A percentile compares a stretch with the other conserved stretches of the same genome.
These are phyloP conservation scores for Drosophila vallismaia DNA, from an alignment of 2,888 invertebrate genomes.

Conservation along the genomic window DNA sequence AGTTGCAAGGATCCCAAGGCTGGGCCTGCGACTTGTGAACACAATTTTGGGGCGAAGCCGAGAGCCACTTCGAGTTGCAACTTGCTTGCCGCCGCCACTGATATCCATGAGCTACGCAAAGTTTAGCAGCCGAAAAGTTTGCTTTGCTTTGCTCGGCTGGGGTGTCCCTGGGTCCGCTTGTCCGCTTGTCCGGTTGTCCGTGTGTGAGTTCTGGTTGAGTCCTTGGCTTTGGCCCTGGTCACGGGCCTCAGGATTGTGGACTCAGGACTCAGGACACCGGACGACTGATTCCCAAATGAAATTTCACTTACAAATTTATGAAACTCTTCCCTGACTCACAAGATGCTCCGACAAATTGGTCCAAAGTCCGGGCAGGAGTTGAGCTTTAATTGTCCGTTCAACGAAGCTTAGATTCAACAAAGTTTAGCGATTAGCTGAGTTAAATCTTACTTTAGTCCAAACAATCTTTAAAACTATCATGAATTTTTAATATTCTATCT, in stretches of 20 bases:
- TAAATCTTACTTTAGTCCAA: neutral
- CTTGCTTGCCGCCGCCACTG: conserved; percentile 68
- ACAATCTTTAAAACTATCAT: neutral
- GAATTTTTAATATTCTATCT: neutral
- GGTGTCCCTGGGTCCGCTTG: conserved; percentile 5
- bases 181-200: neutral
- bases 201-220: conserved; percentile 34
- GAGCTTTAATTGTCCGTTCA: conserved; percentile 4
- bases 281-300: conserved; percentile 59
- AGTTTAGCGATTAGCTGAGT: neutral
- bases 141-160: too few species aligned
- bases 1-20: conserved; percentile 59
- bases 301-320: conserved; percentile 68
- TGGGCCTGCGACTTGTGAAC: conserved; percentile 61
- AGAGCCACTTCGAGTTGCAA: conserved; percentile 69
- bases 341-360: conserved; percentile 52
- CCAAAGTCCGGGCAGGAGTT: conserved; percentile 26
- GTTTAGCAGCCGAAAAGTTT: conserved; percentile 23
- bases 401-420: neutral
- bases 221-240: conserved; percentile 39
- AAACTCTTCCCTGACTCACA: conserved; percentile 58
- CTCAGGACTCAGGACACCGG: conserved; percentile 6
- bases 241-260: conserved; percentile 35
- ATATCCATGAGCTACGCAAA: conserved; percentile 54
- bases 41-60: conserved; percentile 56